A percentile compares a stretch with the other conserved stretches of the same genome.
These are phyloP conservation scores for Oceanodroma leucorhoa DNA, from an alignment of 2,797 vertebrate species.

Conservation along the genomic window DNA sequence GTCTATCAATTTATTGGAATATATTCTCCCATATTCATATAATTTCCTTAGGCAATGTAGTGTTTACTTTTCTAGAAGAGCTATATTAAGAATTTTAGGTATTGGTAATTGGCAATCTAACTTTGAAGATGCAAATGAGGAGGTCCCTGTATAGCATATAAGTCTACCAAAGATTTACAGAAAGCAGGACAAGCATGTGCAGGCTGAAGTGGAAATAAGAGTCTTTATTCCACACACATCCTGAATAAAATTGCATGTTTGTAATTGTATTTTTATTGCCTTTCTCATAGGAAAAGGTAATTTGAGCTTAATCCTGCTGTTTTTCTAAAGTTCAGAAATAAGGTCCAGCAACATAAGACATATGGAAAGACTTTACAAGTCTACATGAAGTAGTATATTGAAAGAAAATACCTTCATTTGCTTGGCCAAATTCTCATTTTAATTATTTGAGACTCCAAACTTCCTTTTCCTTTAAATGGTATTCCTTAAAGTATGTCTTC, in stretches of 20 bases:
- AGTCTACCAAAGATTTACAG: background rate
- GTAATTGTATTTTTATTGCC: background rate
- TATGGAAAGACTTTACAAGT: background rate
- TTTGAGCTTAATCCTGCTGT: background rate
- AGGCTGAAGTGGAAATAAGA: background rate
- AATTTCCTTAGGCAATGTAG: background rate
- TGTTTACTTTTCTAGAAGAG: background rate
- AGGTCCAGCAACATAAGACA: background rate
- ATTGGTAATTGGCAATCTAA: background rate
- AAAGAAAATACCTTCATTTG: constrained; percentile 25
- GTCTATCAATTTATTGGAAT: background rate
- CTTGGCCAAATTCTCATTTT: constrained; percentile 35
- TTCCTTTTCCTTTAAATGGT: constrained; percentile 46
- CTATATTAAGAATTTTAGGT: background rate
- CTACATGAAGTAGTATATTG: background rate
- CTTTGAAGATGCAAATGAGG: background rate
- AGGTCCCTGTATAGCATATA: background rate
- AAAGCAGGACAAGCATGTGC: background rate
- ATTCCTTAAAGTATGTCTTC: constrained; percentile 65
- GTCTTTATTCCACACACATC: background rate
- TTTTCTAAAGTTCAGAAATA: background rate
- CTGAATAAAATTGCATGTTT: background rate
- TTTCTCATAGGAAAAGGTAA: background rate
- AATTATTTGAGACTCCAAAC: constrained; percentile 51
- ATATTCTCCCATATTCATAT: background rate